These are phyloP conservation scores for Phalacrocorax brasilianus DNA, from an alignment of 2,113 vertebrate genomes.

Conservation along the genomic window DNA sequence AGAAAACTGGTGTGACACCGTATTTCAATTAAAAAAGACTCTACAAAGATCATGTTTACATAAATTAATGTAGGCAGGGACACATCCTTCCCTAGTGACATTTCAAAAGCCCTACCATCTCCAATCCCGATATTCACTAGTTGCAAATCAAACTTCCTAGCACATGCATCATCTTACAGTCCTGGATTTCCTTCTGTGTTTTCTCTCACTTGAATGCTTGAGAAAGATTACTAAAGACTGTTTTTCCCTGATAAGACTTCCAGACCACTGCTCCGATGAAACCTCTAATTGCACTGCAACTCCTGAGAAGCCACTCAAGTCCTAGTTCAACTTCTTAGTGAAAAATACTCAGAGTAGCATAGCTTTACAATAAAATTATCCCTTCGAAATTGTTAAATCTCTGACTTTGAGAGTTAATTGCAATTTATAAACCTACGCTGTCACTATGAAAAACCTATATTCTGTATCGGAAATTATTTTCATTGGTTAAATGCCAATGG, in stretches of 20 bases:
- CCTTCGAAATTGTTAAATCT: not conserved
- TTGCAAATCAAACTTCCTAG: not conserved
- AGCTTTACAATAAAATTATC: not conserved
- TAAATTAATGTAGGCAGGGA: slow-evolving; percentile 35
- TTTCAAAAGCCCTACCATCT: slow-evolving; percentile 6
- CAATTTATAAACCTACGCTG: not conserved
- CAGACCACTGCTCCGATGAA: not conserved
- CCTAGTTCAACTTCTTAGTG: not conserved
- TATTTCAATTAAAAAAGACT: not conserved
- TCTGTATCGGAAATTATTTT: not conserved
- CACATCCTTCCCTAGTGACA: not conserved
- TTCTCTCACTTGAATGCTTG: not conserved
- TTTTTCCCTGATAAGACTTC: not conserved
- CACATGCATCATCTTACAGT: not conserved
- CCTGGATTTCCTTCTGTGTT: not conserved
- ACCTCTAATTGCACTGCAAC: not conserved
- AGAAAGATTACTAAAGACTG: not conserved
- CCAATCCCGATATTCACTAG: not conserved
- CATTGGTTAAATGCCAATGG: not conserved
- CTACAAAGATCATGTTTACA: slow-evolving; percentile 18
- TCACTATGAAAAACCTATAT: not conserved
- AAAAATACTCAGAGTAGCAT: not conserved
- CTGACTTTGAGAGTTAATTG: not conserved
- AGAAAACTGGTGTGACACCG: not conserved
- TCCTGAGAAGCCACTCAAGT: not conserved